phyloP scores from a whole-genome alignment of 2,797 vertebrate species.

The Anabacerthia variegaticeps region DNA sequence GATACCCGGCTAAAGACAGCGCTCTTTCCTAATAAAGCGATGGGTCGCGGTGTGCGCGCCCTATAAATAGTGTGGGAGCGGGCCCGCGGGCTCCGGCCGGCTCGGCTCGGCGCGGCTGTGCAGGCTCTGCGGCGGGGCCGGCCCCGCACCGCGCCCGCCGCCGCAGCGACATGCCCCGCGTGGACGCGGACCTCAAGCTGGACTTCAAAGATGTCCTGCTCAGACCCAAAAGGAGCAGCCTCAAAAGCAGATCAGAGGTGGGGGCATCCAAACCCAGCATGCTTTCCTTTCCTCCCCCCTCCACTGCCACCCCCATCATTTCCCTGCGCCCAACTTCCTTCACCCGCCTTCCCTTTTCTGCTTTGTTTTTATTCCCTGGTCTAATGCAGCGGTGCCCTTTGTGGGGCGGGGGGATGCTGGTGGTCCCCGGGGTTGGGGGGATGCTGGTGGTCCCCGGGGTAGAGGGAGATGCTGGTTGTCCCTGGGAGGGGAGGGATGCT shows the following conservation, averaged over 20 bases:
- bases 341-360: not conserved
- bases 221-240: slow-evolving; percentile 96
- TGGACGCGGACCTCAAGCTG: slow-evolving; percentile 94
- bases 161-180: slow-evolving; percentile 84
- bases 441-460: too few species aligned
- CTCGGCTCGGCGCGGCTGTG: slow-evolving; percentile 55
- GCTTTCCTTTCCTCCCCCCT: not conserved
- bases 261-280: slow-evolving; percentile 48
- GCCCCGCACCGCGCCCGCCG: not conserved
- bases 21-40: slow-evolving; percentile 88
- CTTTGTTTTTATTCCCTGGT: not conserved
- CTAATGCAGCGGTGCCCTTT: not conserved
- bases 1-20: not conserved
- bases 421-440: too few species aligned
- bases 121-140: not conserved
- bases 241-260: slow-evolving; percentile 97
- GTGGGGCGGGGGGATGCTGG: too few species aligned
- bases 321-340: not conserved
- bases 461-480: too few species aligned
- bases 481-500: too few species aligned
- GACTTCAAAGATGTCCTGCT: slow-evolving; percentile 99
- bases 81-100: slow-evolving; percentile 82
- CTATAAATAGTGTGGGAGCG: slow-evolving; percentile 86
- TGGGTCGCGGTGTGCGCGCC: slow-evolving; percentile 73
- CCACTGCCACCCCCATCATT: too few species aligned